phyloP scores from a whole-genome alignment of 2,888 invertebrate species.

The Rhabditoides inermis region DNA sequence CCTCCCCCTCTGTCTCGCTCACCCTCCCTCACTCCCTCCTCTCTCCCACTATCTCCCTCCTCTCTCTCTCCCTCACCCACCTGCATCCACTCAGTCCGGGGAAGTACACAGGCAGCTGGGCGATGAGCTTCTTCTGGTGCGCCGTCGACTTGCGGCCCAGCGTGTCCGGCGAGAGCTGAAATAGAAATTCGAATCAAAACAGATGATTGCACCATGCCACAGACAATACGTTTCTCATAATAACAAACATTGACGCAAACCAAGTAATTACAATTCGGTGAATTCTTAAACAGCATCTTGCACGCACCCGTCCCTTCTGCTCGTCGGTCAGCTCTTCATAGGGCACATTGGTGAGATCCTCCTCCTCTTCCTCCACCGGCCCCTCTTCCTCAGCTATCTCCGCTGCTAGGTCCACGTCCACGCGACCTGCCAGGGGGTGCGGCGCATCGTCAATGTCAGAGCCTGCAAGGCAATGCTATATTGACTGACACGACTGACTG shows the following conservation, averaged over 20 bases:
- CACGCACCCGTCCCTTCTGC: constrained; percentile 35
- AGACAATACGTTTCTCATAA: background rate
- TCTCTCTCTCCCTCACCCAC: constrained; percentile 9
- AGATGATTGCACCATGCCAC: no score
- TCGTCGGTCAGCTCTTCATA: constrained; percentile 42
- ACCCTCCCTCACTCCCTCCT: constrained; percentile 3
- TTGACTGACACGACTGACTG: background rate
- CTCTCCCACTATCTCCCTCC: no score
- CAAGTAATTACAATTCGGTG: background rate
- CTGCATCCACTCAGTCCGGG: no score
- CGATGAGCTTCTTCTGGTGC: constrained; percentile 30
- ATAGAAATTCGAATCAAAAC: no score
- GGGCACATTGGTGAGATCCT: constrained; percentile 8
- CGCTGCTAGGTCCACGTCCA: no score
- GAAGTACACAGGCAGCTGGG: constrained; percentile 42
- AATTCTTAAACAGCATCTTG: background rate
- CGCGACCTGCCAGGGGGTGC: no score
- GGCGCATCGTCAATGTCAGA: background rate
- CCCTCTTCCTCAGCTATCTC: constrained; percentile 7
- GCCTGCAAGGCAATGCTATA: background rate
- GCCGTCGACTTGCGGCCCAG: constrained; percentile 19
- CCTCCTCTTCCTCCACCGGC: background rate
- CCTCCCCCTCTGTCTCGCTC: constrained; percentile 2
- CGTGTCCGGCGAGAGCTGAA: constrained; percentile 20
- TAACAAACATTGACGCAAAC: background rate